Conservation (phyloP, 2,113 vertebrate species). For the Cacatua alba region DNA sequence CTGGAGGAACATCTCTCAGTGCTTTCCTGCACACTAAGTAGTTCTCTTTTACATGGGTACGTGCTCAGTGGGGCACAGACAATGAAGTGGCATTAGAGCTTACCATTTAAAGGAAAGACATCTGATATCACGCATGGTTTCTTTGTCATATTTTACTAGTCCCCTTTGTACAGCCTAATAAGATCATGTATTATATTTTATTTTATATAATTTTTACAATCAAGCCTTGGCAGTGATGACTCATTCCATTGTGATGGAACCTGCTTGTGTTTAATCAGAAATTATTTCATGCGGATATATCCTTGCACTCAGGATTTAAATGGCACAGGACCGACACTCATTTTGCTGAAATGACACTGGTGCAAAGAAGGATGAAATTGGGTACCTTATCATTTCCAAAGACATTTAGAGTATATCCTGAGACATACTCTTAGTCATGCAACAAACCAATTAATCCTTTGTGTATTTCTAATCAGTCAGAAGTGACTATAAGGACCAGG, state of each 20-base stretch:
- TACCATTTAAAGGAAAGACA: constrained; percentile 70
- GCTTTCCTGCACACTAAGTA: background rate
- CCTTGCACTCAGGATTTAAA: constrained; percentile 24
- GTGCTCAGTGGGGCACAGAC: constrained; percentile 55
- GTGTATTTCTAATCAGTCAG: background rate
- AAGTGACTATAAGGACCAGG: background rate
- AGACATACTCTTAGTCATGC: background rate
- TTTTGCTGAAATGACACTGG: constrained; percentile 34
- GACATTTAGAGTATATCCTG: background rate
- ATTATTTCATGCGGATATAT: constrained; percentile 59
- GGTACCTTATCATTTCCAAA: constrained; percentile 1
- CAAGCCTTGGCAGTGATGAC: constrained; percentile 59
- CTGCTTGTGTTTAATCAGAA: constrained; percentile 58
- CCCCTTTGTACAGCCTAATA: constrained; percentile 63
- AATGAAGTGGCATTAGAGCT: constrained; percentile 59
- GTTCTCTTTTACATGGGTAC: background rate
- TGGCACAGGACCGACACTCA: background rate
- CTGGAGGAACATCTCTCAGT: background rate
- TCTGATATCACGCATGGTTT: constrained; percentile 73
- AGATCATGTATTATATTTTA: constrained; percentile 61
- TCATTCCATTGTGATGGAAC: constrained; percentile 46
- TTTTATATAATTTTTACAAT: constrained; percentile 69
- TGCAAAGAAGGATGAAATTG: constrained; percentile 9
- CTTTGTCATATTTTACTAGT: constrained; percentile 64
- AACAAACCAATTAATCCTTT: constrained; percentile 2